phyloP scores from a whole-genome alignment of 2,888 invertebrate species.

The Leptopilina myrica region DNA sequence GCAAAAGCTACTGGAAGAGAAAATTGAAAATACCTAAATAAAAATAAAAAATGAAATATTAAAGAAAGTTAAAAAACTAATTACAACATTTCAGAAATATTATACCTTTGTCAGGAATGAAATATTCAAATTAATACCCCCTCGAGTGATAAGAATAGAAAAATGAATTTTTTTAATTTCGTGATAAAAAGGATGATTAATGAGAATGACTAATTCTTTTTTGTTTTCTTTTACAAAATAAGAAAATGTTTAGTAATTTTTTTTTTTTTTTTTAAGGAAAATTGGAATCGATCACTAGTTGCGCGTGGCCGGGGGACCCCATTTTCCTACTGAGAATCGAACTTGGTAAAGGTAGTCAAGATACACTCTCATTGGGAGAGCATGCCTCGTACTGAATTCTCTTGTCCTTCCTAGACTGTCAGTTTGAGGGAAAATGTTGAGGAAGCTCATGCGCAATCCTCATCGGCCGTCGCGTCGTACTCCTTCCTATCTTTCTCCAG shows the following conservation, averaged over 20 bases:
- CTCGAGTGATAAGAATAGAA: too few species aligned
- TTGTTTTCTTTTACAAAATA: background rate
- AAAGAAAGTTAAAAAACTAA: too few species aligned
- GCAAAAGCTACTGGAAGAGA: too few species aligned
- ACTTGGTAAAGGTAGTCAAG: slow-evolving; percentile 41
- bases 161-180: too few species aligned
- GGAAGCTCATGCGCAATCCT: slow-evolving; percentile 39
- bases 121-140: too few species aligned
- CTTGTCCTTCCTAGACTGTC: slow-evolving; percentile 28
- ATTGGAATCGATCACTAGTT: slow-evolving; percentile 66
- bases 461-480: background rate
- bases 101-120: too few species aligned
- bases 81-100: background rate
- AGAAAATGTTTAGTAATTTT: background rate
- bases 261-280: slow-evolving; percentile 48
- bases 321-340: slow-evolving; percentile 1
- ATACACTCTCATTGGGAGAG: slow-evolving; percentile 63
- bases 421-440: slow-evolving; percentile 11
- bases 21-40: too few species aligned
- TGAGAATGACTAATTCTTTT: too few species aligned
- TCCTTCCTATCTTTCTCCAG: slow-evolving; percentile 36
- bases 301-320: slow-evolving; percentile 56
- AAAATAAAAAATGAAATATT: too few species aligned
- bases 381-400: slow-evolving; percentile 63
- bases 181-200: too few species aligned